Base-by-base conservation (phyloP, 2,113 vertebrate species). In the Indicator maculatus region DNA sequence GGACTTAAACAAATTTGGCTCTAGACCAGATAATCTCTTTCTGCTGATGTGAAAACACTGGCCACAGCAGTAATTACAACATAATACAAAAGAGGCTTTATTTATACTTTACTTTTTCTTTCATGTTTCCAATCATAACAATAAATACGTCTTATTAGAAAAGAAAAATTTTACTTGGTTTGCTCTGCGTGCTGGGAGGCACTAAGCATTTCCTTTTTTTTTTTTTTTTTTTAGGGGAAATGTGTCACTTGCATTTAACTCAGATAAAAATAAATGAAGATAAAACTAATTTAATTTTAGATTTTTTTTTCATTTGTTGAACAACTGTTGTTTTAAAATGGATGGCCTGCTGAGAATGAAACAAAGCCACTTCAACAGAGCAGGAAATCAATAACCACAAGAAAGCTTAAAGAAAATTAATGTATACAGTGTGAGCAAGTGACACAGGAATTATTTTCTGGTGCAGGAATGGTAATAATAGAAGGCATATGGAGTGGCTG, bases 301-400 rank as follows among this genome's bases (percentile, higher is more conserved):
- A 74, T 58, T 47, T 4, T 69, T 39, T 92, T 82, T 72, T 88
- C 88, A 92, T 82, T 96, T 58, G 74, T 90, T 90, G 76, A 95
- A 90, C 77, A 87, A 87, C 45, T 83, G 94, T 96, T 96, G 88
- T 97, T 97, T 96, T 93, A 78, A 86, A 96, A 96, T 94, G 93
- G 81, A 87, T 82, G 87, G 71, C 83, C 65, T 90, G 78, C 83
- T 96, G 94, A 7, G 73, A 94, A 82, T 71, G 88, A 93, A 95
- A 96, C 95, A 95, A 95, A 94, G 86, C 64, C 53, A 93, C 93
- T 96, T 89, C 87, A 83, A 7, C 65, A 95, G 91, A 95, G 76
- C 93, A 96, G 94, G 96, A 96, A 97, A 97, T 96, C 96, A 96
- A 95, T 93, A 96, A 94, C 80, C 88, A 76, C 72, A 87, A 95